Conservation (phyloP, 2,888 invertebrate species). For the Andrena minutula region DNA sequence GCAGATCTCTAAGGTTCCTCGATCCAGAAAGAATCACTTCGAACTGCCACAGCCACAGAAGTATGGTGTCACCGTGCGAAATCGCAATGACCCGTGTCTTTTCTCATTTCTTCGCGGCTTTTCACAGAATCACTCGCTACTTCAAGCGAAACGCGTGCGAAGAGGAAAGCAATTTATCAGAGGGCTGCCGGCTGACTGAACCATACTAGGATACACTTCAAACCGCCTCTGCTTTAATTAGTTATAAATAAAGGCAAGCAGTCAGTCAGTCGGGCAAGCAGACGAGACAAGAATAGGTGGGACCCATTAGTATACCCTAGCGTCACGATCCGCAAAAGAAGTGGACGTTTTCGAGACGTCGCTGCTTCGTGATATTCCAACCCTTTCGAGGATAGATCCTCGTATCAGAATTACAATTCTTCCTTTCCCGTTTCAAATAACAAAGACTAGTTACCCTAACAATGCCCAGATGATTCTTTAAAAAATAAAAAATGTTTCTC, state of each 20-base stretch:
- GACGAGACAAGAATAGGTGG: conserved; percentile 65
- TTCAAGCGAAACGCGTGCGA: too few relatives aligned
- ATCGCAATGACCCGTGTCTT: not conserved
- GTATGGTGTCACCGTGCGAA: not conserved
- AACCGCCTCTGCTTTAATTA: conserved; percentile 79
- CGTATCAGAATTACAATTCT: not conserved
- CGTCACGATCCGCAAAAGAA: conserved; percentile 36
- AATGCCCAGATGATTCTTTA: not conserved
- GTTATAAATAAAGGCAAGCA: conserved; percentile 82
- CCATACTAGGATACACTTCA: conserved; percentile 68
- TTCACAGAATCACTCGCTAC: not conserved
- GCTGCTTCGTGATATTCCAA: not conserved
- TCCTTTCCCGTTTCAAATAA: not conserved
- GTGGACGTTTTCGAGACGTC: conserved; percentile 1
- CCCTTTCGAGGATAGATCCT: not conserved
- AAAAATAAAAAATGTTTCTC: not conserved
- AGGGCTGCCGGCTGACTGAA: conserved; percentile 70
- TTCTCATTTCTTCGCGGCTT: not conserved
- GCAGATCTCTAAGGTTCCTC: not conserved
- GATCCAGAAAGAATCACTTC: not conserved
- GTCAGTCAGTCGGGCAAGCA: conserved; percentile 74
- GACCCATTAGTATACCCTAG: conserved; percentile 43
- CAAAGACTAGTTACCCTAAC: not conserved
- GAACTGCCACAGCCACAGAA: not conserved
- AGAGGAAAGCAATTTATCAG: conserved; percentile 53